These are phyloP conservation scores for Vulpes vulpes DNA, from an alignment of 2,113 vertebrate genomes.

Conservation along the genomic window DNA sequence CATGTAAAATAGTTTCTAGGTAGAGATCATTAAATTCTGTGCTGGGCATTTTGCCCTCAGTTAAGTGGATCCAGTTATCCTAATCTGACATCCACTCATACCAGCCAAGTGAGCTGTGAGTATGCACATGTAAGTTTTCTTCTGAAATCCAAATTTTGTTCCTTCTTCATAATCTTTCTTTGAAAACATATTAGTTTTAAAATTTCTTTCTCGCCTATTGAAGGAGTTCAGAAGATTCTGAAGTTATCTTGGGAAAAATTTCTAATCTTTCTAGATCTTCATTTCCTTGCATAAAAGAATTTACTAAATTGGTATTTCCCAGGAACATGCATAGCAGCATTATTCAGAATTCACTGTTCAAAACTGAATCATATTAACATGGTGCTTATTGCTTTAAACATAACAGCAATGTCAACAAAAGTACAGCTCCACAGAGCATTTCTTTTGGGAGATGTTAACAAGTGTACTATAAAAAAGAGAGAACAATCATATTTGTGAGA, in stretches of 20 bases:
- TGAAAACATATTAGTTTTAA: neutral
- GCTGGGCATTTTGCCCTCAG: neutral
- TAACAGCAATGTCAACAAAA: neutral
- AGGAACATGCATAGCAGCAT: neutral
- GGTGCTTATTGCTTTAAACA: neutral
- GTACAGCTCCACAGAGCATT: neutral
- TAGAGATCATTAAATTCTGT: neutral
- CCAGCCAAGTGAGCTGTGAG: neutral
- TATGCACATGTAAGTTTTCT: slow-evolving; percentile 13
- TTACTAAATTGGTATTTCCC: neutral
- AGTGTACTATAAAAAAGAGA: neutral
- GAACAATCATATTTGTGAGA: neutral
- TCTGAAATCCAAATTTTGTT: slow-evolving; percentile 45
- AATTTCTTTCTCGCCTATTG: neutral
- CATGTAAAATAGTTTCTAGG: neutral
- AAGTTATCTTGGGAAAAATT: neutral
- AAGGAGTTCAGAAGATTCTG: neutral
- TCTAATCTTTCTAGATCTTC: neutral
- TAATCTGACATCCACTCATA: neutral
- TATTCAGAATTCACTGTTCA: neutral
- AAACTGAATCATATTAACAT: neutral
- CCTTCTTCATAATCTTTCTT: neutral
- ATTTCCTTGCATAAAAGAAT: slow-evolving; percentile 9
- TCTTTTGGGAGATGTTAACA: neutral
- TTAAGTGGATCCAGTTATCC: slow-evolving; percentile 10